Conservation (phyloP, 2,797 vertebrate species). For the Ceyx erithaca region DNA sequence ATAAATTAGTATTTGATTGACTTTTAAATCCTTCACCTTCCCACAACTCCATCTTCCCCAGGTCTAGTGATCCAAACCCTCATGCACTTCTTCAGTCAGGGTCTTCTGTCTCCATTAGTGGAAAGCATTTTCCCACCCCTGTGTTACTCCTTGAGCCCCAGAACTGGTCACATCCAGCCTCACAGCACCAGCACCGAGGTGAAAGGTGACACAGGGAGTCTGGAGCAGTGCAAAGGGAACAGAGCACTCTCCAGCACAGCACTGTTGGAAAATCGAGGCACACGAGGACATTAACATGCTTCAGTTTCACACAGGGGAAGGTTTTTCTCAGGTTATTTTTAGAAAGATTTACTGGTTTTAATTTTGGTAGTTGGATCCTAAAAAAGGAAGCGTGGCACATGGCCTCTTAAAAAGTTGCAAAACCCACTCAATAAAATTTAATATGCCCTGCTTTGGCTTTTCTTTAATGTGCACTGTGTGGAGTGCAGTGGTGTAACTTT, state of each 20-base stretch:
- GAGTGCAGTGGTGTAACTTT: slow-evolving; percentile 19
- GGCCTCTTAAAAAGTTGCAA: slow-evolving; percentile 66
- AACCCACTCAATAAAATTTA: slow-evolving; percentile 65
- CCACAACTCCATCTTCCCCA: slow-evolving; percentile 15
- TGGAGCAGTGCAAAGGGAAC: neutral
- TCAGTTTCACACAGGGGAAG: slow-evolving; percentile 43
- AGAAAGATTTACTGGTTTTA: slow-evolving; percentile 70
- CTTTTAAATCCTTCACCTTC: slow-evolving; percentile 62
- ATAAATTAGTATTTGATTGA: slow-evolving; percentile 59
- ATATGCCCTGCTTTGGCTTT: slow-evolving; percentile 56
- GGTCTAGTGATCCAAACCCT: neutral
- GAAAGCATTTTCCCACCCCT: neutral
- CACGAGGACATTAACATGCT: slow-evolving; percentile 40
- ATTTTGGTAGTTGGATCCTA: slow-evolving; percentile 60
- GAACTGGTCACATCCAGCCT: neutral
- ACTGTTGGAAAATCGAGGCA: slow-evolving; percentile 22
- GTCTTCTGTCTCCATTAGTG: neutral
- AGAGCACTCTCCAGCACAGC: neutral
- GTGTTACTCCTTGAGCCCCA: neutral
- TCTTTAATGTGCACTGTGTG: slow-evolving; percentile 49
- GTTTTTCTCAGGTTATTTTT: slow-evolving; percentile 64
- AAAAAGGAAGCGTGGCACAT: slow-evolving; percentile 64
- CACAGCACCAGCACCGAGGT: neutral
- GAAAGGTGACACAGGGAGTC: neutral
- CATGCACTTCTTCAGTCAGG: neutral